phyloP scores from a whole-genome alignment of 1,140 invertebrate genomes.

The Trinorchestia longiramus region DNA sequence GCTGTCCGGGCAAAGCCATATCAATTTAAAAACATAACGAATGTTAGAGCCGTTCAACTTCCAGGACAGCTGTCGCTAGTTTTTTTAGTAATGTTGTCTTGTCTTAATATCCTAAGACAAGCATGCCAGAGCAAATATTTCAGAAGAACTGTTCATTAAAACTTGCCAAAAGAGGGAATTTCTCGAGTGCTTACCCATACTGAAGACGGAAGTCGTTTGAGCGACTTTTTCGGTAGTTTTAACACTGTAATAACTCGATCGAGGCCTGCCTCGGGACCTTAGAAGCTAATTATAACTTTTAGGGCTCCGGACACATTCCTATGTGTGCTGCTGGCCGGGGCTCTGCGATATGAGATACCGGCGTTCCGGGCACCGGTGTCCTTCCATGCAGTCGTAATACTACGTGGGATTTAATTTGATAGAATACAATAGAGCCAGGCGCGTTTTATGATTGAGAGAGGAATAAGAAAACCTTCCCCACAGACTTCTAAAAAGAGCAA shows the following conservation, averaged over 20 bases:
- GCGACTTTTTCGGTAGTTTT: conserved; percentile 28
- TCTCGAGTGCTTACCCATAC: conserved; percentile 11
- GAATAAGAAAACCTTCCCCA: too few relatives aligned
- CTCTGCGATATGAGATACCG: background rate
- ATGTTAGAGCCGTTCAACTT: background rate
- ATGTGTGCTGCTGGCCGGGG: background rate
- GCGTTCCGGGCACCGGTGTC: background rate
- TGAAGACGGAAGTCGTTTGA: background rate
- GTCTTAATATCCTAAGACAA: background rate
- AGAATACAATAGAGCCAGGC: too few relatives aligned
- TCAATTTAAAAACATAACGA: background rate
- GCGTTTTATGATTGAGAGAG: too few relatives aligned
- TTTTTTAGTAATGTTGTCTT: background rate
- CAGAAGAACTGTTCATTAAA: background rate
- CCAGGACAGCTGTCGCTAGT: background rate
- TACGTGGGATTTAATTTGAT: too few relatives aligned
- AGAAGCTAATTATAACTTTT: conserved; percentile 46
- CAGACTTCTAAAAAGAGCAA: too few relatives aligned
- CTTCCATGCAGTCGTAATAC: background rate
- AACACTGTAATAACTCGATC: conserved; percentile 44
- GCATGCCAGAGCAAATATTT: conserved; percentile 5
- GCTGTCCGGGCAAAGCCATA: background rate
- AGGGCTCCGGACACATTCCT: background rate
- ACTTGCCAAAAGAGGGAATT: conserved; percentile 28
- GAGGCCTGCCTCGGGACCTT: background rate